Conservation (phyloP, 2,888 invertebrate genomes). For the Acrocera orbiculus region DNA sequence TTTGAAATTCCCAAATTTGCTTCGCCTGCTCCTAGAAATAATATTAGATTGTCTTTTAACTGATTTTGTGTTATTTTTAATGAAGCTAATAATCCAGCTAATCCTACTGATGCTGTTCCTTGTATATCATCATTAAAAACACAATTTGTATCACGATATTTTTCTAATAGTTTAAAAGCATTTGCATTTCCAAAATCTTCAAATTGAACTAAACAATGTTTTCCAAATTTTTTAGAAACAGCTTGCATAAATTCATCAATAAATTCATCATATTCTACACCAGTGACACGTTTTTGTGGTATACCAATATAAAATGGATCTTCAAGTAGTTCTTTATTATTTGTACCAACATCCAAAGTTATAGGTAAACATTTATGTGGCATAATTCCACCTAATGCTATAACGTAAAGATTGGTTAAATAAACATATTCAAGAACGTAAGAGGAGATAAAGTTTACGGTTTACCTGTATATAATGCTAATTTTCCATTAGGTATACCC, state of each 20-base stretch:
- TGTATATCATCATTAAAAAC: constrained; percentile 99
- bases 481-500: constrained; percentile 97
- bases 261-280: constrained; percentile 76
- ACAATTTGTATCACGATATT: constrained; percentile 76
- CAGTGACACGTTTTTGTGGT: constrained; percentile 65
- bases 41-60: constrained; percentile 67
- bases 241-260: constrained; percentile 96
- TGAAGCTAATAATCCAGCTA: constrained; percentile 82
- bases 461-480: constrained; percentile 91
- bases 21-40: constrained; percentile 97
- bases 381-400: constrained; percentile 91
- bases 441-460: too few species aligned
- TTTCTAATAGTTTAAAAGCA: constrained; percentile 82
- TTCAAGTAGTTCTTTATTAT: constrained; percentile 64
- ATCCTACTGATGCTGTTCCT: constrained; percentile 89
- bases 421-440: too few species aligned
- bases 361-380: constrained; percentile 91
- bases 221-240: constrained; percentile 66
- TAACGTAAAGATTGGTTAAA: too few species aligned
- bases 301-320: constrained; percentile 94
- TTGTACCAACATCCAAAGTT: constrained; percentile 82
- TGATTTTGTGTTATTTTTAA: constrained; percentile 65
- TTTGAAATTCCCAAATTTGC: constrained; percentile 88
- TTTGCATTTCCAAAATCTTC: constrained; percentile 98
- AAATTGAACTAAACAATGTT: constrained; percentile 77